These are phyloP conservation scores for Apis dorsata DNA, from an alignment of 1,140 invertebrate genomes.

Conservation along the genomic window DNA sequence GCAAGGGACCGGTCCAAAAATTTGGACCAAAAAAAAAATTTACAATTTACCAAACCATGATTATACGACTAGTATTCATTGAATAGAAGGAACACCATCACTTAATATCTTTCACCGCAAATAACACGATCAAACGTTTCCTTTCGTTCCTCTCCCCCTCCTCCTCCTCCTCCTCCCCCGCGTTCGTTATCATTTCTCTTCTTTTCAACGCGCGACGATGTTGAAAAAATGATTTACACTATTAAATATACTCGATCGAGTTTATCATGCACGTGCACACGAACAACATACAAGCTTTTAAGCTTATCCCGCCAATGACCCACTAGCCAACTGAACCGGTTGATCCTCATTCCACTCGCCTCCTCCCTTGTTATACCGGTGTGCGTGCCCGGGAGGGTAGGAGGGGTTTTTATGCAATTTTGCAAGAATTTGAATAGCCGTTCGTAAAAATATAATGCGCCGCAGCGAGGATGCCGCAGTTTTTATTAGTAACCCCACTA, in stretches of 20 bases:
- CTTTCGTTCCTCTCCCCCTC: no score
- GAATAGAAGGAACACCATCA: no score
- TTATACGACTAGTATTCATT: no score
- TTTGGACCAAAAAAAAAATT: slow-evolving; percentile 10
- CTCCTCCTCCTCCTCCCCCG: no score
- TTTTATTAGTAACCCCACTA: slow-evolving; percentile 66
- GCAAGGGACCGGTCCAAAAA: slow-evolving; percentile 18
- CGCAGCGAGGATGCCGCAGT: slow-evolving; percentile 58
- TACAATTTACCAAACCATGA: no score
- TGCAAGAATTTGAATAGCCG: slow-evolving; percentile 79
- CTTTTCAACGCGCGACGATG: no score
- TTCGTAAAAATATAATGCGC: slow-evolving; percentile 75
- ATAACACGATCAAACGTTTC: no score
- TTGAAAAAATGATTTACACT: no score
- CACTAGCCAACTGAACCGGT: slow-evolving; percentile 71
- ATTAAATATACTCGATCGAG: not conserved
- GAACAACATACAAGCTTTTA: not conserved
- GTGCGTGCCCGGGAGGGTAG: slow-evolving; percentile 60
- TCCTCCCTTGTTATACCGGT: slow-evolving; percentile 71
- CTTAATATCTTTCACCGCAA: slow-evolving; percentile 15
- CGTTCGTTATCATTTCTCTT: no score
- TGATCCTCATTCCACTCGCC: slow-evolving; percentile 47
- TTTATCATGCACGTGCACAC: not conserved
- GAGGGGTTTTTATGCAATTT: slow-evolving; percentile 77
- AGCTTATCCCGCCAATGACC: slow-evolving; percentile 69